A percentile compares a stretch with the other conserved stretches of the same genome.
phyloP scores from a whole-genome alignment of 2,113 vertebrate species.

The Ochotona curzoniae region DNA sequence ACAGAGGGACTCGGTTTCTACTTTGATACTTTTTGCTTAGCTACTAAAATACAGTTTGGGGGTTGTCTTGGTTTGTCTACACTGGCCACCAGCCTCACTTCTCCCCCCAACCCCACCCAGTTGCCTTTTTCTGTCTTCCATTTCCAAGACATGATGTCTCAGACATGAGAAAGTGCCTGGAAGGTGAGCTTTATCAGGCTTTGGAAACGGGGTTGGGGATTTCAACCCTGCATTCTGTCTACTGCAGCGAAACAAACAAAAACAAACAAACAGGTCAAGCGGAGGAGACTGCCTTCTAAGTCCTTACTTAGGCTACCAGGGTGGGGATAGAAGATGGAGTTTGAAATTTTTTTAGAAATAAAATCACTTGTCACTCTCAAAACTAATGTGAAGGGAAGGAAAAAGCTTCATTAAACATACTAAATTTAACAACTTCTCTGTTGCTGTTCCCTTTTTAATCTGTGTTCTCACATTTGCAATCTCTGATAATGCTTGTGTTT shows the following conservation, averaged over 20 bases:
- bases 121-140: constrained; percentile 59
- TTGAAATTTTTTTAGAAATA: constrained; percentile 21
- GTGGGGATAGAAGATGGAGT: background rate
- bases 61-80: constrained; percentile 29
- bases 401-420: background rate
- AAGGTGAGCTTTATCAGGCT: background rate
- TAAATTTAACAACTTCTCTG: constrained; percentile 34
- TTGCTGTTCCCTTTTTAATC: constrained; percentile 44
- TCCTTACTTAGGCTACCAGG: background rate
- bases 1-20: constrained; percentile 63
- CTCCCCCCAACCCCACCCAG: background rate
- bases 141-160: constrained; percentile 25
- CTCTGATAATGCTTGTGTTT: constrained; percentile 6
- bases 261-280: no score
- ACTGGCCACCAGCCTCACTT: constrained; percentile 52
- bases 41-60: background rate
- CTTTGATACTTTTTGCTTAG: constrained; percentile 65
- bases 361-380: constrained; percentile 21
- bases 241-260: background rate
- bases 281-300: background rate
- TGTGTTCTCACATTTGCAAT: constrained; percentile 47
- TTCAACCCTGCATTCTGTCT: constrained; percentile 31
- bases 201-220: constrained; percentile 39
- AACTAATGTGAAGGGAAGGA: background rate
- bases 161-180: constrained; percentile 9